Percentiles rank a stretch among this genome's conserved stretches.
Conservation (phyloP, 2,113 vertebrate species). For the Tragelaphus buxtoni region DNA sequence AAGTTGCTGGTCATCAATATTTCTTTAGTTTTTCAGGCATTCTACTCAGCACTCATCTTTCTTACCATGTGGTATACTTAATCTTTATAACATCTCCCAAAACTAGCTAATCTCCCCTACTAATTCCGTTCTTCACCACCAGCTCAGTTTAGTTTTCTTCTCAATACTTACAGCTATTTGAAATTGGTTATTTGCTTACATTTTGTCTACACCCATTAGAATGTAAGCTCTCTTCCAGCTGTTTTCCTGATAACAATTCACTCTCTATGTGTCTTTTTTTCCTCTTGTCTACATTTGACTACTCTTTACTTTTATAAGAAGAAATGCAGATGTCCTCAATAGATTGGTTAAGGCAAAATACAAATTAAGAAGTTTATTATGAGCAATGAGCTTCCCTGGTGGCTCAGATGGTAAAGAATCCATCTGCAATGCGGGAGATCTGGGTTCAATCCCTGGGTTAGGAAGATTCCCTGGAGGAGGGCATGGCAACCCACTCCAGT, state of each 20-base stretch:
- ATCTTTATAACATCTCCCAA: not conserved
- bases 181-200: not conserved
- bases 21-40: not conserved
- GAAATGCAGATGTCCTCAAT: not conserved
- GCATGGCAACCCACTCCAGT: not conserved
- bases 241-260: not conserved
- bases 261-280: not conserved
- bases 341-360: not conserved
- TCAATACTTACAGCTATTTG: not conserved
- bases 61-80: not conserved
- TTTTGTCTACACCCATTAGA: not conserved
- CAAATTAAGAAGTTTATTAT: not conserved
- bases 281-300: not conserved
- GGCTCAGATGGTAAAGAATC: not conserved
- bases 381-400: not conserved
- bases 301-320: not conserved
- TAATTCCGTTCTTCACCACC: not conserved
- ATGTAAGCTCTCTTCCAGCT: not conserved
- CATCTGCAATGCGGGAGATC: not conserved
- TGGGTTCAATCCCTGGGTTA: not conserved
- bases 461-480: not conserved
- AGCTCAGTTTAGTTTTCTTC: not conserved
- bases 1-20: not conserved
- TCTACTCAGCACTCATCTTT: not conserved
- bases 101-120: not conserved